These are phyloP conservation scores for Lacerta viridis DNA, from an alignment of 2,797 vertebrate species.

Conservation along the genomic window DNA sequence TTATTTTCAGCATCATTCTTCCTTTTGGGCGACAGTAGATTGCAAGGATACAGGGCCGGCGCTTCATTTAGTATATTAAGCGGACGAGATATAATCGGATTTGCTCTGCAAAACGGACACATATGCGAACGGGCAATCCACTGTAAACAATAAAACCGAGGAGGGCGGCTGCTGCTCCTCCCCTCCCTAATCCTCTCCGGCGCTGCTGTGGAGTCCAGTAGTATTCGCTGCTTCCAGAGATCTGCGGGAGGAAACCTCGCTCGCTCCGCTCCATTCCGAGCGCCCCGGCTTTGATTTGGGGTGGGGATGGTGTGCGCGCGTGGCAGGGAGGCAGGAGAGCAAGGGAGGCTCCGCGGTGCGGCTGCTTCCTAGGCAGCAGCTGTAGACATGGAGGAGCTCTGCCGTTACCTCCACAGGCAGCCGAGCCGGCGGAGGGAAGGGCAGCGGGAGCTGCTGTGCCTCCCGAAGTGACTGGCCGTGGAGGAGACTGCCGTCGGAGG, in stretches of 20 bases:
- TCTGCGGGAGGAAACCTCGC: constrained; percentile 30
- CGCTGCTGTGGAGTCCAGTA: not conserved
- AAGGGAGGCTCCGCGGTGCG: constrained; percentile 37
- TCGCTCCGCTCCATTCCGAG: constrained; percentile 22
- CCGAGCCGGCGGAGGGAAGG: not conserved
- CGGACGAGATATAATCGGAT: constrained; percentile 3
- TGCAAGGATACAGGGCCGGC: not conserved
- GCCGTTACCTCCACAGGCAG: not conserved
- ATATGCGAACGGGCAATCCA: not conserved
- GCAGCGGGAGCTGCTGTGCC: not conserved
- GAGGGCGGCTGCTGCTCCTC: constrained; percentile 30
- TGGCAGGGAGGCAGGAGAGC: constrained; percentile 30
- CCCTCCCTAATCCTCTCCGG: not conserved
- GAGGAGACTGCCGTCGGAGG: not conserved
- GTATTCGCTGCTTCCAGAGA: constrained; percentile 5
- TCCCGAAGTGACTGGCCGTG: not conserved
- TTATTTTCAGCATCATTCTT: constrained; percentile 47
- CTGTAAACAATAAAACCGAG: constrained; percentile 62
- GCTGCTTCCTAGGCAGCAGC: not conserved
- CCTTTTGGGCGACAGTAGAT: not conserved
- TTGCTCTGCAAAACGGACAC: not conserved
- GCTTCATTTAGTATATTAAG: not conserved
- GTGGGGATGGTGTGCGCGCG: too few relatives aligned
- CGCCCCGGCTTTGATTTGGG: constrained; percentile 21
- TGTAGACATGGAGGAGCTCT: not conserved